These are phyloP conservation scores for Mimachlamys varia DNA, from an alignment of 2,888 invertebrate species.

Conservation along the genomic window DNA sequence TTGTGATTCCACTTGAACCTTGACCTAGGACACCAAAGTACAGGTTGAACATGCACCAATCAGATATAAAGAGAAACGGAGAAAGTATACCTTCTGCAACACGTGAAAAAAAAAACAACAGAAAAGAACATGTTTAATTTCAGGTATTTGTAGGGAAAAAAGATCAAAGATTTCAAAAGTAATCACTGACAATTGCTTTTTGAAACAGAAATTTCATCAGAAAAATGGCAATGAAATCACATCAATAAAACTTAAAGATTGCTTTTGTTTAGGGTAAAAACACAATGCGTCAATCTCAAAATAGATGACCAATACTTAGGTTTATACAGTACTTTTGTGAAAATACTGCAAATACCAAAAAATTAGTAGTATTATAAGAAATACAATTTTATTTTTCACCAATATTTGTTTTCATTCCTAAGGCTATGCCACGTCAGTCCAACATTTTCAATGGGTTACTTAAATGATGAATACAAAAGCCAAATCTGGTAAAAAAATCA, in stretches of 20 bases:
- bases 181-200: neutral
- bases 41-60: slow-evolving; percentile 3
- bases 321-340: neutral
- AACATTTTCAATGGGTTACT: neutral
- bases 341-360: neutral
- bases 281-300: neutral
- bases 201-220: neutral
- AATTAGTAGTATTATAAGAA: neutral
- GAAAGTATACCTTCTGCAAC: slow-evolving; percentile 34
- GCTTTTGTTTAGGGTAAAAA: neutral
- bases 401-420: slow-evolving; percentile 6
- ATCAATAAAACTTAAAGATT: neutral
- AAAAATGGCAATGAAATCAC: slow-evolving; percentile 13
- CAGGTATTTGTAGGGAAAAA: neutral
- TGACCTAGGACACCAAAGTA: slow-evolving; percentile 21
- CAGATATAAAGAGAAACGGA: neutral
- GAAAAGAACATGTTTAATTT: slow-evolving; percentile 25
- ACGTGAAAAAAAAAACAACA: slow-evolving; percentile 34
- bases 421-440: slow-evolving; percentile 20
- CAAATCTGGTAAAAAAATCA: neutral
- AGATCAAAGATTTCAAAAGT: neutral
- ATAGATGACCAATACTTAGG: neutral
- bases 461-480: no score
- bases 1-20: neutral
- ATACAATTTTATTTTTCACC: neutral